phyloP scores from a whole-genome alignment of 2,113 vertebrate species.

The Phoenicopterus ruber region DNA sequence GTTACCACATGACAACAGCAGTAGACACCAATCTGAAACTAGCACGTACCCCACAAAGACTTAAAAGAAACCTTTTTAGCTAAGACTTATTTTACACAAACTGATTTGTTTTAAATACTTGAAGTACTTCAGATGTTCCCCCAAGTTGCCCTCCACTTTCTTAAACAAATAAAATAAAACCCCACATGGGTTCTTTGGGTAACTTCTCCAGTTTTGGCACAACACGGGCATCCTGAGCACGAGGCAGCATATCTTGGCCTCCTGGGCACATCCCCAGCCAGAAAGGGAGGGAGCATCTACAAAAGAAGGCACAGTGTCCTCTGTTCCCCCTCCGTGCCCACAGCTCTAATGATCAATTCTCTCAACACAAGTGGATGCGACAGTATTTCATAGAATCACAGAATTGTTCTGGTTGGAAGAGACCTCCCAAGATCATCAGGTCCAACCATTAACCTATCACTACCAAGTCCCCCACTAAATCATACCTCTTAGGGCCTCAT shows the following conservation, averaged over 20 bases:
- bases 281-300: accelerated
- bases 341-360: neutral
- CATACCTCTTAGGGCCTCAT: too few species aligned
- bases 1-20: neutral
- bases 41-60: neutral
- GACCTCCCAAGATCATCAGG: too few species aligned
- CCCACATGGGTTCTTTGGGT: neutral
- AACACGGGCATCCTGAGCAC: neutral
- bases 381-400: too few species aligned
- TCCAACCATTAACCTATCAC: too few species aligned
- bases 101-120: neutral
- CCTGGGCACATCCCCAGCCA: neutral
- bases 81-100: neutral
- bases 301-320: too few species aligned
- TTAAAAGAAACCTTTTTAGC: neutral
- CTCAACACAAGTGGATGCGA: neutral
- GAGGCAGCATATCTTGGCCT: neutral
- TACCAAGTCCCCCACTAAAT: too few species aligned
- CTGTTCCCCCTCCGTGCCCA: accelerated
- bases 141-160: neutral
- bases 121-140: neutral
- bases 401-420: too few species aligned
- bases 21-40: neutral
- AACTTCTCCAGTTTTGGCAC: neutral
- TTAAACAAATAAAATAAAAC: neutral